These are phyloP conservation scores for Balearica regulorum DNA, from an alignment of 2,797 vertebrate genomes.

Conservation along the genomic window DNA sequence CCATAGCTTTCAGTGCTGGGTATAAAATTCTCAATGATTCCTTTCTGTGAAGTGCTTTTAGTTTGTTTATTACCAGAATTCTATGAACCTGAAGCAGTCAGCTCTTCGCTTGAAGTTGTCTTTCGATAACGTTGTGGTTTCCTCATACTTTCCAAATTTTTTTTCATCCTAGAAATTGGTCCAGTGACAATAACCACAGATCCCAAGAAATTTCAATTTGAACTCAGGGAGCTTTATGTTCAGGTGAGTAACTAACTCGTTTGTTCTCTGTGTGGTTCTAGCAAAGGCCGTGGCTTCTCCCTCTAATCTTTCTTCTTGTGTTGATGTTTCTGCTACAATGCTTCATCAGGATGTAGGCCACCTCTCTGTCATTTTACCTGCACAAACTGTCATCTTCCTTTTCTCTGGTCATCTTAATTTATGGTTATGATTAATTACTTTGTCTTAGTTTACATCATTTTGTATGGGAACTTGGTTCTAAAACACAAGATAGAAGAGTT, in stretches of 20 bases:
- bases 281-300: neutral
- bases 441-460: neutral
- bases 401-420: neutral
- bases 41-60: neutral
- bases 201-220: slow-evolving; percentile 97
- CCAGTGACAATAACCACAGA: slow-evolving; percentile 98
- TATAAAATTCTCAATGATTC: neutral
- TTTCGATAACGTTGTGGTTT: neutral
- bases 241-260: slow-evolving; percentile 85
- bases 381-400: neutral
- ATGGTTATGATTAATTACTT: neutral
- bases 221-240: slow-evolving; percentile 96
- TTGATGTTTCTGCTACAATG: neutral
- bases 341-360: neutral
- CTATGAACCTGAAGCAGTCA: neutral
- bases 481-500: neutral
- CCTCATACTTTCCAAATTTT: neutral
- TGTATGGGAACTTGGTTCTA: accelerated
- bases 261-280: neutral
- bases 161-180: slow-evolving; percentile 88
- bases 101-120: neutral
- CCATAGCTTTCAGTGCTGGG: neutral
- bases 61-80: neutral
- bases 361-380: neutral
- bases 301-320: accelerated